Evolutionary conservation across 2,797 vertebrate genomes (phyloP).

Genomic region (Oryzias sinensis): DNA sequence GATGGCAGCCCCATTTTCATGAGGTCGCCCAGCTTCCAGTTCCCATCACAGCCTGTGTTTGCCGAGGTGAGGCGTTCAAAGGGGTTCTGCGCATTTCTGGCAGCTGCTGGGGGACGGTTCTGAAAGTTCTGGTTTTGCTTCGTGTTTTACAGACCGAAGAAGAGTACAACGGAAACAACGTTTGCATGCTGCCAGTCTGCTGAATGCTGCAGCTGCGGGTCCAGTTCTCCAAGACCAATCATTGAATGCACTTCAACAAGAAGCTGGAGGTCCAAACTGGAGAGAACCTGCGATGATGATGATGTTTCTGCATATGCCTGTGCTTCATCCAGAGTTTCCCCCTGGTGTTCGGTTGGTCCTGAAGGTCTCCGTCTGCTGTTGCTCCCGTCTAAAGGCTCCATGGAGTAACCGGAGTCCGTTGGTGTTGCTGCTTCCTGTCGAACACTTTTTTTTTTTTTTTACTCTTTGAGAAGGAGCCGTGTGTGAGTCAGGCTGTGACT

Average conservation of each 20-base stretch:
- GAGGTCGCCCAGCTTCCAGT: slow-evolving; percentile 82
- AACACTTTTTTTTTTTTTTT: too few relatives aligned
- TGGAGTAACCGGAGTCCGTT: too few relatives aligned
- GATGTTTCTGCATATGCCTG: too few relatives aligned
- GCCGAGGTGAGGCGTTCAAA: slow-evolving; percentile 77
- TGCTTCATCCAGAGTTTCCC: too few relatives aligned
- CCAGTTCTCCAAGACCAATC: slow-evolving; percentile 26
- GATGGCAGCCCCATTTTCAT: slow-evolving; percentile 92
- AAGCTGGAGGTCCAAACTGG: slow-evolving; percentile 1
- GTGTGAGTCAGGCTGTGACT: too few relatives aligned
- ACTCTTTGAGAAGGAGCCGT: too few relatives aligned
- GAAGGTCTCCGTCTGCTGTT: too few relatives aligned
- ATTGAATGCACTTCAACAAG: slow-evolving; percentile 8
- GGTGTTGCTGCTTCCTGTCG: too few relatives aligned
- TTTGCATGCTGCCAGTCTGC: slow-evolving; percentile 75
- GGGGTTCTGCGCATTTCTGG: too few relatives aligned
- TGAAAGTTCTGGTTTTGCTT: not conserved
- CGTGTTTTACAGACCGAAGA: slow-evolving; percentile 78
- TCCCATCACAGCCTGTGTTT: slow-evolving; percentile 84
- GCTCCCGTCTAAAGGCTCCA: too few relatives aligned
- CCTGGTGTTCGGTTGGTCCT: too few relatives aligned
- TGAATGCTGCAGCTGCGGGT: slow-evolving; percentile 35
- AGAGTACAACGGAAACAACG: slow-evolving; percentile 65
- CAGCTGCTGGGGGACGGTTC: not conserved
- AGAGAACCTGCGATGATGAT: not conserved